Evolutionary conservation across 2,888 invertebrate genomes (phyloP), one percentile per base, ranked within the genome.

Genomic region (Melitaea athalia): DNA sequence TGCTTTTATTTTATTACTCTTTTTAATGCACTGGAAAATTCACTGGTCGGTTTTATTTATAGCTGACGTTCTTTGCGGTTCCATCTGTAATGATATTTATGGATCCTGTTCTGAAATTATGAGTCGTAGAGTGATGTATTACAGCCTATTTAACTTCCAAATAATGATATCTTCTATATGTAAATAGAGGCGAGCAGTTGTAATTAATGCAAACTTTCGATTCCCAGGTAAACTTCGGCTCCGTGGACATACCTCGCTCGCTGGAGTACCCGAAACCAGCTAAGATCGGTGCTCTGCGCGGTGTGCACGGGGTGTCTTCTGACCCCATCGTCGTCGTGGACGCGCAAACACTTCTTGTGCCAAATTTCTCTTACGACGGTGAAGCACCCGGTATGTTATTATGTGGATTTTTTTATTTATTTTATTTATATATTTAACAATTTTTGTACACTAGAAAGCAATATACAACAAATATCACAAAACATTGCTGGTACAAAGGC

Each of bases 281-380:
- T 79, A 96, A 96, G 87, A 94, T 98, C 75, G 95, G 94, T 8
- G 93, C 95, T 3, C 91, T 98, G 73, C 94, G 94, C 67, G 97
- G 97, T 33, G 96, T 97, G 64, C 98, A 98, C 85, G 96, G 94
- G 33, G 96, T 98, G 3, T 93, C 95, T 49, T 98, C 98, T 0
- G 98, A 98, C 81, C 95, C 96, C 74, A 94, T 98, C 75, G 97
- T 98, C 57, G 95, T 98, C 72, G 98, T 98, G 57, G 98, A 98
- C 87, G 97, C 98, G 24, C 98, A 98, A 93, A 98, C 98, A 17
- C 94, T 98, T 76, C 94, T 98, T 76, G 94, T 98, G 77, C 98
- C 98, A 31, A 96, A 96, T 90, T 97, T 98, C 87, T 97, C 96
- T 14, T 98, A 98, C 83, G 98, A 98, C 81, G 98, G 98, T 70